A percentile compares a stretch with the other conserved stretches of the same genome.
phyloP scores from a whole-genome alignment of 2,797 vertebrate genomes.

The Danio albolineatus region DNA sequence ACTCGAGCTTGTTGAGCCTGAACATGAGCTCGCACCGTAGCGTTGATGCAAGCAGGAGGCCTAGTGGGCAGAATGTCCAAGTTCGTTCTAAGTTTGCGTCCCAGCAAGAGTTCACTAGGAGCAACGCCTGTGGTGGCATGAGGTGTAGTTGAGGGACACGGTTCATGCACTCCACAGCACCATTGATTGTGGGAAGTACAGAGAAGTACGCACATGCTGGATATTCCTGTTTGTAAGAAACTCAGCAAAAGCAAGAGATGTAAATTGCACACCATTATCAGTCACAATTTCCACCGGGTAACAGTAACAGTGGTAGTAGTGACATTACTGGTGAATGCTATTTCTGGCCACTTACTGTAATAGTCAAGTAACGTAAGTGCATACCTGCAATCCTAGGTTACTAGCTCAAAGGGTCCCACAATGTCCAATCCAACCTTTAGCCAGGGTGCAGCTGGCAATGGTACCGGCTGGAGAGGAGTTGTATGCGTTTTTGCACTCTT shows the following conservation, averaged over 20 bases:
- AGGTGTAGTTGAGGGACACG: too few species aligned
- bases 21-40: neutral
- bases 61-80: neutral
- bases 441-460: too few species aligned
- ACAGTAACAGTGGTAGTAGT: neutral
- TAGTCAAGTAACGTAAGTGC: too few species aligned
- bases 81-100: neutral
- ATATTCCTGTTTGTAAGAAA: slow-evolving; percentile 18
- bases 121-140: too few species aligned
- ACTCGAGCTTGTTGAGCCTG: neutral
- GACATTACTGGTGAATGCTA: too few species aligned
- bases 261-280: slow-evolving; percentile 4
- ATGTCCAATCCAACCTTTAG: neutral
- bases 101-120: too few species aligned
- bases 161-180: neutral
- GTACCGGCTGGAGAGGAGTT: neutral
- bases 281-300: slow-evolving; percentile 16
- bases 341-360: too few species aligned
- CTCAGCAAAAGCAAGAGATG: slow-evolving; percentile 13
- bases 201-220: neutral
- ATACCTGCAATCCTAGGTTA: too few species aligned
- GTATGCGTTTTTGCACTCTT: too few species aligned
- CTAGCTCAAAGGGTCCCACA: neutral
- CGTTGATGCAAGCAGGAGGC: neutral
- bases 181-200: neutral